Percentiles rank a stretch among this genome's conserved stretches.
These are phyloP conservation scores for Hycleus phaleratus DNA, from an alignment of 1,140 invertebrate genomes.

Conservation along the genomic window DNA sequence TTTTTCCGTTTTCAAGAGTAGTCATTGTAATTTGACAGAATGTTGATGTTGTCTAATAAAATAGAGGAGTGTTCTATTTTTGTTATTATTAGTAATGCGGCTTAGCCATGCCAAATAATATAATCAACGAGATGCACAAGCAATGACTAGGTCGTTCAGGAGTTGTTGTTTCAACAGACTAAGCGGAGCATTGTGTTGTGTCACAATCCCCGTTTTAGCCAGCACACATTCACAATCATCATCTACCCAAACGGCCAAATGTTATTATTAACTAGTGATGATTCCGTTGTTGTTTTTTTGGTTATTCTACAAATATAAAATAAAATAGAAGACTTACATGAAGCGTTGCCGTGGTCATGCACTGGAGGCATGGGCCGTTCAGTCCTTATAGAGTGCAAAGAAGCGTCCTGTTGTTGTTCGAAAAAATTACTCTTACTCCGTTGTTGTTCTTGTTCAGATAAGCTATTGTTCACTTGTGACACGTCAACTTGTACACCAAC, in stretches of 20 bases:
- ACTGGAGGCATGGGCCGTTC: slow-evolving; percentile 30
- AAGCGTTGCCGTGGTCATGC: slow-evolving; percentile 24
- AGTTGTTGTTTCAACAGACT: slow-evolving; percentile 6
- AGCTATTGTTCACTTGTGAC: slow-evolving; percentile 3
- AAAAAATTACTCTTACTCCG: slow-evolving; percentile 5
- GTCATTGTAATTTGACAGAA: too few species aligned
- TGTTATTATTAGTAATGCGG: slow-evolving; percentile 15
- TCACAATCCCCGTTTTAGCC: too few species aligned
- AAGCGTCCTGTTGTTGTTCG: neutral
- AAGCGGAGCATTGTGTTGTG: slow-evolving; percentile 7
- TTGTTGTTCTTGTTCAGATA: slow-evolving; percentile 9
- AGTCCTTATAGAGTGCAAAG: slow-evolving; percentile 9
- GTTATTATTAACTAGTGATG: neutral
- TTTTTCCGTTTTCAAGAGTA: too few species aligned
- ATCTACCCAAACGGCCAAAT: slow-evolving; percentile 1
- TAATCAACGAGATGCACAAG: slow-evolving; percentile 16
- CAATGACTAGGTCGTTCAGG: slow-evolving; percentile 15
- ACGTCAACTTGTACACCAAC: slow-evolving; percentile 14
- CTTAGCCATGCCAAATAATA: slow-evolving; percentile 13
- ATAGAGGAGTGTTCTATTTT: slow-evolving; percentile 7
- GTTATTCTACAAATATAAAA: slow-evolving; percentile 1
- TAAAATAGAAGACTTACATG: slow-evolving; percentile 26
- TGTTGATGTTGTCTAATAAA: too few species aligned
- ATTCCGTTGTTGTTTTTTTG: neutral
- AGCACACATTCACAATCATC: slow-evolving; percentile 2